A percentile compares a stretch with the other conserved stretches of the same genome.
These are phyloP conservation scores for Coregonus ussuriensis DNA, from an alignment of 2,797 vertebrate species.

Conservation along the genomic window DNA sequence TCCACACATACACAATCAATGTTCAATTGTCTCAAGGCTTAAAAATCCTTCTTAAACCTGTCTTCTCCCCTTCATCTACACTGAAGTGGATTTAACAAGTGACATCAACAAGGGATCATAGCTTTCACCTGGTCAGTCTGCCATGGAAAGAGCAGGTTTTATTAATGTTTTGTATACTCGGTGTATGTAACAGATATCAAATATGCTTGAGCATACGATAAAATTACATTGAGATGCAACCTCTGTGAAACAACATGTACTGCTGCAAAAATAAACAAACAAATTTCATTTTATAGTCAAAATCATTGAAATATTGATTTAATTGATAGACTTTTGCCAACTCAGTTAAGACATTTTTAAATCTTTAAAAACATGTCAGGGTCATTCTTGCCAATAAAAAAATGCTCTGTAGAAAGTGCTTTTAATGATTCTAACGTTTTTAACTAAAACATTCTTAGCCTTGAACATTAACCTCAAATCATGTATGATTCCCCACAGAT, in stretches of 20 bases:
- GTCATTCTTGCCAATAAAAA: conserved; percentile 39
- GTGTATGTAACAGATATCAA: neutral
- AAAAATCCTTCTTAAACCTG: too few species aligned
- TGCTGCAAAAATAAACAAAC: conserved; percentile 6
- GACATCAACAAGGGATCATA: neutral
- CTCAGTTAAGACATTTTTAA: conserved; percentile 61
- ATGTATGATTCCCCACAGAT: conserved; percentile 12
- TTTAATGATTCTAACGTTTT: conserved; percentile 32
- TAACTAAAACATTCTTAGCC: conserved; percentile 46
- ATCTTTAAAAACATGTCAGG: conserved; percentile 47
- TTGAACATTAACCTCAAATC: conserved; percentile 4
- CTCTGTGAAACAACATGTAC: neutral
- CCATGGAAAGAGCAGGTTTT: too few species aligned
- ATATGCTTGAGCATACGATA: neutral
- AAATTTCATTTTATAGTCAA: conserved; percentile 42
- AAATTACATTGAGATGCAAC: neutral
- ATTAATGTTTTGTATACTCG: too few species aligned
- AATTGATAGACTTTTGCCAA: conserved; percentile 62
- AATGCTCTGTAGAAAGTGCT: conserved; percentile 69
- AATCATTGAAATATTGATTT: conserved; percentile 69
- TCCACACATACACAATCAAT: too few species aligned
- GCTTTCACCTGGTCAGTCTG: too few species aligned
- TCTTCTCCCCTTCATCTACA: too few species aligned
- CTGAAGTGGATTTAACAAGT: neutral
- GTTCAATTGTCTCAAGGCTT: too few species aligned